These are phyloP conservation scores for Leptinotarsa haldemani DNA, from an alignment of 2,888 invertebrate species.

Conservation along the genomic window DNA sequence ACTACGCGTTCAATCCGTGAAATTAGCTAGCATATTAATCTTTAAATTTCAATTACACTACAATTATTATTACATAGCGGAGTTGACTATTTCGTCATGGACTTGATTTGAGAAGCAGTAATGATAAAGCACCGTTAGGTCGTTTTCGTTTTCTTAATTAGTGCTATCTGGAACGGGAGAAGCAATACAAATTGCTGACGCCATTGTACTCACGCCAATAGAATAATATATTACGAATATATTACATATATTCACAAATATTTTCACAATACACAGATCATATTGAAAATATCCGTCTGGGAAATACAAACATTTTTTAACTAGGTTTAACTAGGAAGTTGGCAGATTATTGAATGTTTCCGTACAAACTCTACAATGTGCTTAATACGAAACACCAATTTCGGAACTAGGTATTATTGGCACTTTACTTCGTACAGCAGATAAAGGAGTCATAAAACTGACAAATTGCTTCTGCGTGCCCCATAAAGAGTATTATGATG, in stretches of 20 bases:
- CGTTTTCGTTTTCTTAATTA: constrained; percentile 20
- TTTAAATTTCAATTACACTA: neutral
- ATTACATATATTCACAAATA: no score
- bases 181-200: neutral
- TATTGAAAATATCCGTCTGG: no score
- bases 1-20: constrained; percentile 7
- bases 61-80: constrained; percentile 21
- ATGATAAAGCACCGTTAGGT: constrained; percentile 28
- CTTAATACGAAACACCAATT: no score
- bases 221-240: no score
- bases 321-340: no score
- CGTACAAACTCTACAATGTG: no score
- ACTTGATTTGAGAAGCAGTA: constrained; percentile 23
- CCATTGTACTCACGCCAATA: neutral
- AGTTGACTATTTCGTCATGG: constrained; percentile 24
- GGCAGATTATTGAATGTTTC: no score
- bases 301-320: no score
- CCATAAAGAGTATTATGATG: constrained; percentile 96
- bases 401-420: no score
- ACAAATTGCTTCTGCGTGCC: constrained; percentile 99
- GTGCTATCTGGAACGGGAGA: neutral
- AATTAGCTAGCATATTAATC: constrained; percentile 17
- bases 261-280: no score
- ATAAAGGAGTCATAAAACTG: constrained; percentile 94
- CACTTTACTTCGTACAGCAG: no score